Conservation (phyloP, 2,888 invertebrate genomes). For the Thecophora atra region DNA sequence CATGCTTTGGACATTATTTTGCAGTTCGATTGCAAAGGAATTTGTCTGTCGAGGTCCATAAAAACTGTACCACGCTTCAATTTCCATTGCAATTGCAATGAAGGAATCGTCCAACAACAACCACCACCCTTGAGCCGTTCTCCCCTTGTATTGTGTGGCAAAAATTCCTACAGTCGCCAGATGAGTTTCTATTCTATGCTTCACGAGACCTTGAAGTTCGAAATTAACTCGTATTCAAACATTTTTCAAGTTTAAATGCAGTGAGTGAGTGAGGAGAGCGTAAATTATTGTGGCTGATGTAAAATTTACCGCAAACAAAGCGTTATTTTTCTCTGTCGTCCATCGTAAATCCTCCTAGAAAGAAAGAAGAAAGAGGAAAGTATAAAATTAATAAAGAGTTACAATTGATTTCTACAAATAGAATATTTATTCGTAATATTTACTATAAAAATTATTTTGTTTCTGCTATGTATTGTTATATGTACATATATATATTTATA, state of each 20-base stretch:
- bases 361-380: slow-evolving; percentile 33
- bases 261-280: slow-evolving; percentile 18
- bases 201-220: background rate
- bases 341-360: slow-evolving; percentile 64
- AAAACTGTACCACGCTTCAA: background rate
- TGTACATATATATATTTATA: too few species aligned
- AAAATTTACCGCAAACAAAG: slow-evolving; percentile 61
- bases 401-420: too few species aligned
- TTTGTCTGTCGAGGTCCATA: background rate
- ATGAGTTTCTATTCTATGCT: too few species aligned
- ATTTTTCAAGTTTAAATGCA: background rate
- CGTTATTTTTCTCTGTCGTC: slow-evolving; percentile 63
- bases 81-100: background rate
- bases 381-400: background rate
- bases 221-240: background rate
- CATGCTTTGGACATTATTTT: background rate
- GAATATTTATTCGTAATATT: too few species aligned
- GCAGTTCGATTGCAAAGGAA: background rate
- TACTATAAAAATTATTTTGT: too few species aligned
- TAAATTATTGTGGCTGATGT: background rate
- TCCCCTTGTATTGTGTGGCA: background rate
- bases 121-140: background rate
- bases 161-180: too few species aligned
- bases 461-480: too few species aligned
- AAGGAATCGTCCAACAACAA: background rate